phyloP scores from a whole-genome alignment of 2,888 invertebrate species.

The Eremobia ochroleuca region DNA sequence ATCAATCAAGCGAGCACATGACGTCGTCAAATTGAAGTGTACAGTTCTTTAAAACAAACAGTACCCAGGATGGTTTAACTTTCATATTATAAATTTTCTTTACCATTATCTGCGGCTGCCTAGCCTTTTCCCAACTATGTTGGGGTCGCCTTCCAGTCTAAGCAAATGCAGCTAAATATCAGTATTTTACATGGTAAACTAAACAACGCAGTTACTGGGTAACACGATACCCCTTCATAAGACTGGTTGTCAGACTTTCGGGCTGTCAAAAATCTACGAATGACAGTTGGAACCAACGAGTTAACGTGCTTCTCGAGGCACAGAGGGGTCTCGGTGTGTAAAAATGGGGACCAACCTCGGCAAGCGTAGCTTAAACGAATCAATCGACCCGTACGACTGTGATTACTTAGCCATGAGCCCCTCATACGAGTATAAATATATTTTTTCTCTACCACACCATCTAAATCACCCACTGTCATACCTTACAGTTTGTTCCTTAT shows the following conservation, averaged over 20 bases:
- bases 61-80: not conserved
- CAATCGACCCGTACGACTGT: not conserved
- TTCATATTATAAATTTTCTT: not conserved
- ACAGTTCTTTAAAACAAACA: not conserved
- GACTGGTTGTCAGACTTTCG: not conserved
- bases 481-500: conserved; percentile 82
- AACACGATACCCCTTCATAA: not conserved
- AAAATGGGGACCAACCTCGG: not conserved
- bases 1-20: not conserved
- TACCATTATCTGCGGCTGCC: not conserved
- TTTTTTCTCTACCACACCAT: not conserved
- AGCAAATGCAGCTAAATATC: not conserved
- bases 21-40: not conserved
- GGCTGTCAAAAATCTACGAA: not conserved
- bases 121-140: not conserved
- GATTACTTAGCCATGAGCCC: not conserved
- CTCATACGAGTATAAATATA: not conserved
- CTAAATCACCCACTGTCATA: conserved; percentile 56
- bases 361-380: not conserved
- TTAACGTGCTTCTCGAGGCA: not conserved
- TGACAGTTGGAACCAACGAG: not conserved
- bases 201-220: not conserved
- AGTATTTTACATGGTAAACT: not conserved
- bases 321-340: not conserved
- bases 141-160: not conserved